Percentiles rank a stretch among this genome's conserved stretches.
Conservation (phyloP, 2,797 vertebrate genomes). For the Coilia nasus region DNA sequence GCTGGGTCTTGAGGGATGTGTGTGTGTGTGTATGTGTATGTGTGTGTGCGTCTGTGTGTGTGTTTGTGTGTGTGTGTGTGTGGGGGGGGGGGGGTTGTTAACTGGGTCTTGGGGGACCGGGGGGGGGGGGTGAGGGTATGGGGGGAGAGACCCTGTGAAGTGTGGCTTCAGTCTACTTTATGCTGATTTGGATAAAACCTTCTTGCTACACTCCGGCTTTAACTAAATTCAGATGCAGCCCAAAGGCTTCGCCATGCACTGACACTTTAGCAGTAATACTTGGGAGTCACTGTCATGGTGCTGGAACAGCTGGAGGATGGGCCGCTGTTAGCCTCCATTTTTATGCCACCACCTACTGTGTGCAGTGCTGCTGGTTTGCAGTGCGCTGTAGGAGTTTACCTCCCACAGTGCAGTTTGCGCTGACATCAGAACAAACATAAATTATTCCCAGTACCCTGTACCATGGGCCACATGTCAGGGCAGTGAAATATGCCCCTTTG, state of each 20-base stretch:
- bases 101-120: no score
- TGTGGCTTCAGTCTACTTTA: constrained; percentile 12
- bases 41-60: constrained; percentile 35
- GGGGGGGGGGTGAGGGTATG: no score
- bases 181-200: constrained; percentile 1
- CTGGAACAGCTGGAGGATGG: no score
- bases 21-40: constrained; percentile 52
- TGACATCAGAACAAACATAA: no score
- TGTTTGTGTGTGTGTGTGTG: neutral
- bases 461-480: no score
- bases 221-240: constrained; percentile 13
- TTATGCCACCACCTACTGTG: no score
- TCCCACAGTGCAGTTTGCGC: no score
- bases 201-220: constrained; percentile 1
- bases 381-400: no score
- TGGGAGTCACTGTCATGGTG: neutral
- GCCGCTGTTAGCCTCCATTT: no score
- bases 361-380: no score
- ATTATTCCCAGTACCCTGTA: no score
- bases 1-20: constrained; percentile 61
- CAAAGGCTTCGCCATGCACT: neutral
- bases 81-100: neutral
- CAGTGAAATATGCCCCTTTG: no score
- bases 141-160: neutral
- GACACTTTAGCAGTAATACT: neutral